Evolutionary conservation across 2,113 vertebrate species (phyloP).

Genomic region (Narcine bancroftii): DNA sequence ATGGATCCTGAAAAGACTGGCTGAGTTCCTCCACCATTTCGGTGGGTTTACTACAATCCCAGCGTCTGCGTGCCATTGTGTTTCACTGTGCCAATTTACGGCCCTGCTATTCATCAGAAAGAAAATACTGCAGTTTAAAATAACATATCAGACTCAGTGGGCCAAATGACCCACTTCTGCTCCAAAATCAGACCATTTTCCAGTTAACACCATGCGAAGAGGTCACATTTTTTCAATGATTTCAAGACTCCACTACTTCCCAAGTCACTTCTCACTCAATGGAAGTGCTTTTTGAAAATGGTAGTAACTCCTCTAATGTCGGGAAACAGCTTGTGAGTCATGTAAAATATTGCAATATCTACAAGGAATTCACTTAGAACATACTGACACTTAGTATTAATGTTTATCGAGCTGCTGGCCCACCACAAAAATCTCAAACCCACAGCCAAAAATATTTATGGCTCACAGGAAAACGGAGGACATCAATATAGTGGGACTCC

Average conservation of each 20-base stretch:
- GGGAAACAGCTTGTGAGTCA: constrained; percentile 6
- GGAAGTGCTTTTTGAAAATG: neutral
- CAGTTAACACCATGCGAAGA: neutral
- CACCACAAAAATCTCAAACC: neutral
- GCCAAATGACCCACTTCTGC: neutral
- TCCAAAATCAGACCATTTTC: neutral
- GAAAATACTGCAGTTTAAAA: no score
- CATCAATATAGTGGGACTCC: neutral
- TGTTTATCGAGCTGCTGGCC: neutral
- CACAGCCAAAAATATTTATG: neutral
- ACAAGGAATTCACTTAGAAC: constrained; percentile 17
- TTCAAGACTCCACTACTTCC: neutral
- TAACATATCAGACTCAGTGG: no score
- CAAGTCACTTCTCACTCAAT: neutral
- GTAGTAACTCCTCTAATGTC: neutral
- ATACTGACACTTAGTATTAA: neutral
- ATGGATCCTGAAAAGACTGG: no score
- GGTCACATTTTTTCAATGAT: neutral
- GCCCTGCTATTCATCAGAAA: no score
- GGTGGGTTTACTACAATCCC: no score
- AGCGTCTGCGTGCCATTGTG: no score
- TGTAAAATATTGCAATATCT: neutral
- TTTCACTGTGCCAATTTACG: no score
- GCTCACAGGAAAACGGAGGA: neutral
- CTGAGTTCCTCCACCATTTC: no score